Percentiles rank a stretch among this genome's conserved stretches.
phyloP scores from a whole-genome alignment of 2,113 vertebrate species.

The Girardinichthys multiradiatus region DNA sequence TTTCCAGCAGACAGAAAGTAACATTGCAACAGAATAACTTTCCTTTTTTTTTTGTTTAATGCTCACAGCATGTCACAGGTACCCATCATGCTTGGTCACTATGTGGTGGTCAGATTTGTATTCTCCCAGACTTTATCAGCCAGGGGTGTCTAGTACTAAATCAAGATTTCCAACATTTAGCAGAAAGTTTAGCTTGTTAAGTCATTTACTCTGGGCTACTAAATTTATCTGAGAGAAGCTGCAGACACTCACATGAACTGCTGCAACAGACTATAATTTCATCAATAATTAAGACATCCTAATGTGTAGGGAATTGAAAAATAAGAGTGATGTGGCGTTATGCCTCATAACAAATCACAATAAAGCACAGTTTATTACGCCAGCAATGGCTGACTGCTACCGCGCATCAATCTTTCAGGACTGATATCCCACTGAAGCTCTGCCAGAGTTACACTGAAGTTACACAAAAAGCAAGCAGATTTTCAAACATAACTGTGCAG shows the following conservation, averaged over 20 bases:
- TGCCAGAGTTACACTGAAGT: conserved; percentile 26
- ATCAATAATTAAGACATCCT: conserved; percentile 63
- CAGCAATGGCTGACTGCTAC: conserved; percentile 54
- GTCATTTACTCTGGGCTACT: conserved; percentile 14
- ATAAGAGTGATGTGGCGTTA: conserved; percentile 47
- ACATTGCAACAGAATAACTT: neutral
- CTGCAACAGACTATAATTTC: conserved; percentile 32
- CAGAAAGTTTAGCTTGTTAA: conserved; percentile 5
- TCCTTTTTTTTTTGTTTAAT: neutral
- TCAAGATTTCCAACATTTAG: conserved; percentile 1
- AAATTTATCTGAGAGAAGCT: conserved; percentile 11
- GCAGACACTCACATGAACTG: conserved; percentile 25
- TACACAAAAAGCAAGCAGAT: conserved; percentile 35
- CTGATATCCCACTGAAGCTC: conserved; percentile 44
- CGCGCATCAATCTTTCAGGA: conserved; percentile 64
- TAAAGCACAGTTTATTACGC: conserved; percentile 67
- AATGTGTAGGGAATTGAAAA: conserved; percentile 53
- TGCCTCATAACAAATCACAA: conserved; percentile 63
- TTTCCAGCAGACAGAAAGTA: no score
- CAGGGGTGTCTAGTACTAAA: neutral
- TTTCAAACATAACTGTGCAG: conserved; percentile 27
- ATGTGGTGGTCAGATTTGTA: neutral
- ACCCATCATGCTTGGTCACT: neutral
- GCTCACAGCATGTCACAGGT: neutral
- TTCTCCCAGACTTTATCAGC: conserved; percentile 1